A percentile compares a stretch with the other conserved stretches of the same genome.
Evolutionary conservation across 2,797 vertebrate species (phyloP).

Genomic region (Rhynchonycteris naso): DNA sequence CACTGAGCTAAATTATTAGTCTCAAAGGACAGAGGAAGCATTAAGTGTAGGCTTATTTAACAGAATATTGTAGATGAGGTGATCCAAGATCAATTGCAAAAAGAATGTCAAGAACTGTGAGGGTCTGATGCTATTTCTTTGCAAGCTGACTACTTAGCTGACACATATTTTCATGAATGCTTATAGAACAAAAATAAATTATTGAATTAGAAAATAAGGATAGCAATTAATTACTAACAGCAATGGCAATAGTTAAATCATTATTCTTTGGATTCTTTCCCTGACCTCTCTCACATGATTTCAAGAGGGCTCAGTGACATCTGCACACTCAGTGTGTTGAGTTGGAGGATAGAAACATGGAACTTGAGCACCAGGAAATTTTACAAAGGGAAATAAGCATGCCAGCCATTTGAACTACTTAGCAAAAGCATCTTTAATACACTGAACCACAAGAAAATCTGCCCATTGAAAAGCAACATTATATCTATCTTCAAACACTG

Average conservation of each 20-base stretch:
- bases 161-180: neutral
- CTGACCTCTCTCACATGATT: neutral
- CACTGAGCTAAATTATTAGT: neutral
- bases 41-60: neutral
- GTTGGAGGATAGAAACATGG: neutral
- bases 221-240: neutral
- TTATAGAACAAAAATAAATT: neutral
- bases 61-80: neutral
- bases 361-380: neutral
- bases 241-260: neutral
- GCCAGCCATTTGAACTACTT: neutral
- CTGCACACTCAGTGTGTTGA: neutral
- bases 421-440: neutral
- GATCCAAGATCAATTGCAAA: neutral
- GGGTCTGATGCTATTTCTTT: neutral
- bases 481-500: neutral
- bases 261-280: neutral
- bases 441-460: neutral
- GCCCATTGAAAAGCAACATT: neutral
- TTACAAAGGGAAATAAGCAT: neutral
- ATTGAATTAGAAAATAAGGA: neutral
- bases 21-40: neutral
- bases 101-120: neutral
- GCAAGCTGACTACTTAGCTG: neutral
- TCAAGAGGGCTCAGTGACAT: neutral